phyloP scores from a whole-genome alignment of 2,797 vertebrate genomes.

The Poecilia picta region DNA sequence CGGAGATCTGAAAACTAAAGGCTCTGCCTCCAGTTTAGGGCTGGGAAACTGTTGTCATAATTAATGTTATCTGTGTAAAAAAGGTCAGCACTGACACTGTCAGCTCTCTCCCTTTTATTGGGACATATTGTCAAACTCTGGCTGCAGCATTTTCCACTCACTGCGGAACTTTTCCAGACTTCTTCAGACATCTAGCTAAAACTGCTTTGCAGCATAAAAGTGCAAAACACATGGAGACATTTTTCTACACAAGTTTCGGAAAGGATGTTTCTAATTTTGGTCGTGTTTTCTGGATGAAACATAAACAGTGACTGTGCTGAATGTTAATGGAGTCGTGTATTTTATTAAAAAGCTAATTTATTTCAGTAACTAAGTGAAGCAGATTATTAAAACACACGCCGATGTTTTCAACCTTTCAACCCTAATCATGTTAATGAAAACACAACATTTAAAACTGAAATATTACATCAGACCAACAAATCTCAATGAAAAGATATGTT shows the following conservation, averaged over 20 bases:
- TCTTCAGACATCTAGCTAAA: background rate
- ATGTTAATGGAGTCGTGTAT: too few species aligned
- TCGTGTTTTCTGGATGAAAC: background rate
- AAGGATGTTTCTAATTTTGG: background rate
- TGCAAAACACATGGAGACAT: background rate
- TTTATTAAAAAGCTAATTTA: too few species aligned
- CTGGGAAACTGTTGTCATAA: background rate
- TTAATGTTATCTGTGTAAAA: background rate
- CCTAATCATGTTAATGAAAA: background rate
- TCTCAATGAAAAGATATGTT: background rate
- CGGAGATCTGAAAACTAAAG: background rate
- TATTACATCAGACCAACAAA: background rate
- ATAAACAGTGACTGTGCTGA: too few species aligned
- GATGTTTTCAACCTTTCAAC: background rate
- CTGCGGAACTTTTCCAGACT: background rate
- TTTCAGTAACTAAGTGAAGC: too few species aligned
- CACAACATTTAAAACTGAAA: background rate
- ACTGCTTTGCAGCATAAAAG: background rate
- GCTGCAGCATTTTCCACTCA: background rate
- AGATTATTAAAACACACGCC: background rate
- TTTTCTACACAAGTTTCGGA: background rate
- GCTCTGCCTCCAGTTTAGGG: background rate
- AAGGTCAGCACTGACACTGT: background rate
- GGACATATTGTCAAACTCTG: background rate
- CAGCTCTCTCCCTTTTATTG: background rate